phyloP scores from a whole-genome alignment of 1,140 invertebrate genomes.

The Lethrus apterus region DNA sequence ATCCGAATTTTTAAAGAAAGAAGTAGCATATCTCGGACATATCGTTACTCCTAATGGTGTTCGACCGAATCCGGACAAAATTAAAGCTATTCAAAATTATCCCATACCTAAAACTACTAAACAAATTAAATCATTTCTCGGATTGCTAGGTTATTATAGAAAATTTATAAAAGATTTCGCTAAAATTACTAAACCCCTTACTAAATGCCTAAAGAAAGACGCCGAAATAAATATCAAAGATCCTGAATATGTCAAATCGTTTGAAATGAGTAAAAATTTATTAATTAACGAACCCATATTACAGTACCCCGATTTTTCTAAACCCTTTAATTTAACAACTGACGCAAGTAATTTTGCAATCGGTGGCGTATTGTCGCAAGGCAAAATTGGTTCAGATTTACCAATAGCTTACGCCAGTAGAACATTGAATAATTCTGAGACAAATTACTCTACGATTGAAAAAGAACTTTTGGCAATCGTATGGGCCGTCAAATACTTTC shows the following conservation, averaged over 20 bases:
- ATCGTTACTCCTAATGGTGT: constrained; percentile 19
- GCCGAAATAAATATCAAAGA: background rate
- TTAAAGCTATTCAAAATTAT: constrained; percentile 20
- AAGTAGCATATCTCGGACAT: constrained; percentile 15
- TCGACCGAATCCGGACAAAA: constrained; percentile 18
- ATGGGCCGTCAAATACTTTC: constrained; percentile 15
- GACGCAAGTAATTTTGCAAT: constrained; percentile 33
- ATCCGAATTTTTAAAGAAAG: constrained; percentile 23
- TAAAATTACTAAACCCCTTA: constrained; percentile 36
- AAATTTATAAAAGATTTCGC: constrained; percentile 28
- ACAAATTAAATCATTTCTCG: constrained; percentile 21
- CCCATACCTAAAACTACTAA: constrained; percentile 19
- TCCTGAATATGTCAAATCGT: no score
- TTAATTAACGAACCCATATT: constrained; percentile 16
- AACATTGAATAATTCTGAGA: constrained; percentile 15
- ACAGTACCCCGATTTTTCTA: constrained; percentile 31
- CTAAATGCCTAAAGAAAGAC: constrained; percentile 35
- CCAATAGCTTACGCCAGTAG: constrained; percentile 12
- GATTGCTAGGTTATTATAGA: constrained; percentile 19
- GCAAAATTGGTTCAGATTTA: constrained; percentile 23
- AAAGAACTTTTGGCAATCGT: constrained; percentile 17
- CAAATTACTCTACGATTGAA: constrained; percentile 15
- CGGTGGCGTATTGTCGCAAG: constrained; percentile 32
- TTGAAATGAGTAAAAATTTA: no score
- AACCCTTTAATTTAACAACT: constrained; percentile 32